Conservation (phyloP, 53 echinoderm and acorn worm species). For the Echinarachnius parma region DNA sequence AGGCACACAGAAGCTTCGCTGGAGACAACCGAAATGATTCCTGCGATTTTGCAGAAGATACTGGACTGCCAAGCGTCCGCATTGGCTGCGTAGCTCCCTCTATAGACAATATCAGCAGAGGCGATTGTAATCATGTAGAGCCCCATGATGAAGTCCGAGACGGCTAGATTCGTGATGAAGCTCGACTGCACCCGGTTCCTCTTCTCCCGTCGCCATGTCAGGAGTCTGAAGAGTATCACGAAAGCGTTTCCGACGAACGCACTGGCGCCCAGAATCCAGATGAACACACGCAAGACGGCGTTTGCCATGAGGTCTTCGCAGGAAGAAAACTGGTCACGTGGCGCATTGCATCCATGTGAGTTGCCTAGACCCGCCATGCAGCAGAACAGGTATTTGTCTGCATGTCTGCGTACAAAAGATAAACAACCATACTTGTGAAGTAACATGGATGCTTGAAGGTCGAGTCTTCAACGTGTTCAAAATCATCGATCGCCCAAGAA, state of each 20-base stretch:
- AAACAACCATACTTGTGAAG: no score
- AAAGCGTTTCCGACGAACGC: slow-evolving; percentile 55
- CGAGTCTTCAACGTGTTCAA: no score
- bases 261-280: slow-evolving; percentile 62
- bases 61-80: slow-evolving; percentile 50
- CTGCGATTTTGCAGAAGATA: slow-evolving; percentile 46
- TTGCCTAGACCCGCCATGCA: slow-evolving; percentile 31
- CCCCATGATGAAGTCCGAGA: slow-evolving; percentile 61
- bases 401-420: no score
- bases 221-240: slow-evolving; percentile 30
- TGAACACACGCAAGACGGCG: slow-evolving; percentile 32
- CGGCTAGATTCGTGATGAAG: slow-evolving; percentile 57
- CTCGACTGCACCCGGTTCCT: slow-evolving; percentile 36
- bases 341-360: slow-evolving; percentile 29
- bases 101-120: slow-evolving; percentile 43
- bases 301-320: slow-evolving; percentile 64
- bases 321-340: slow-evolving; percentile 58
- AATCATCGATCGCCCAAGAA: no score
- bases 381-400: slow-evolving; percentile 56
- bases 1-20: slow-evolving; percentile 60
- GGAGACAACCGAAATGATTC: slow-evolving; percentile 47
- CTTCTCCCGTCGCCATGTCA: not conserved
- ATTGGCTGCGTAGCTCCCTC: slow-evolving; percentile 27
- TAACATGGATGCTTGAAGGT: no score
- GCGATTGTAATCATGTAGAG: slow-evolving; percentile 63